These are phyloP conservation scores for Zenarchopterus dispar DNA, from an alignment of 2,797 vertebrate species.

Conservation along the genomic window DNA sequence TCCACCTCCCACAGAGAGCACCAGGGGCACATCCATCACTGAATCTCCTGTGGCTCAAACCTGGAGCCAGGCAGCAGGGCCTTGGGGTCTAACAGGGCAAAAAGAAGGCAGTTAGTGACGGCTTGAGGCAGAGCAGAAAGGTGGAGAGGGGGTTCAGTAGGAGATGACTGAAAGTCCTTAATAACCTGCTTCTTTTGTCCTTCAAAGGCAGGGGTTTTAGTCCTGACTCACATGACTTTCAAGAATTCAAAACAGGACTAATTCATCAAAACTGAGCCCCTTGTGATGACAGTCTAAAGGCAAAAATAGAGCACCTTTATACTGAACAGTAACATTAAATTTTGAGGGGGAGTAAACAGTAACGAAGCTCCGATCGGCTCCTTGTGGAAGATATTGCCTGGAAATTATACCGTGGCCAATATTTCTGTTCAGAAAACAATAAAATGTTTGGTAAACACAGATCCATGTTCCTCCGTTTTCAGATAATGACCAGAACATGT, in stretches of 20 bases:
- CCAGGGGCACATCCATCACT: constrained; percentile 68
- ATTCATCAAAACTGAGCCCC: constrained; percentile 14
- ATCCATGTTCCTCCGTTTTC: constrained; percentile 21
- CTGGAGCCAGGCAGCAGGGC: constrained; percentile 31
- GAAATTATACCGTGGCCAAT: constrained; percentile 27
- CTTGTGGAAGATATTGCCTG: constrained; percentile 41
- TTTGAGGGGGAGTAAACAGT: neutral
- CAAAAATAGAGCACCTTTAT: constrained; percentile 4
- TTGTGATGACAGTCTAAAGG: constrained; percentile 3
- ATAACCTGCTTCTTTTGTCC: constrained; percentile 14
- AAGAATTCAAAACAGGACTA: constrained; percentile 7
- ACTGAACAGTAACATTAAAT: constrained; percentile 19
- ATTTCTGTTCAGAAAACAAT: constrained; percentile 39
- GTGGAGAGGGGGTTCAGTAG: constrained; percentile 10
- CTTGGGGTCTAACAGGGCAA: constrained; percentile 45
- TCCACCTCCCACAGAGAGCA: constrained; percentile 63
- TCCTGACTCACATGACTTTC: constrained; percentile 12
- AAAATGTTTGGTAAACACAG: constrained; percentile 46
- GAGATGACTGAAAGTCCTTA: constrained; percentile 13
- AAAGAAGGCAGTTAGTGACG: constrained; percentile 36
- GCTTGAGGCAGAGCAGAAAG: constrained; percentile 14
- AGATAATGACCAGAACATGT: constrained; percentile 51
- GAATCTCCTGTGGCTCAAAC: constrained; percentile 57
- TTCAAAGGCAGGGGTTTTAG: constrained; percentile 7
- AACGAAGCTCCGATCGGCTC: constrained; percentile 32